Conservation (phyloP, 2,888 invertebrate genomes). For the Chymomyza amoena region DNA sequence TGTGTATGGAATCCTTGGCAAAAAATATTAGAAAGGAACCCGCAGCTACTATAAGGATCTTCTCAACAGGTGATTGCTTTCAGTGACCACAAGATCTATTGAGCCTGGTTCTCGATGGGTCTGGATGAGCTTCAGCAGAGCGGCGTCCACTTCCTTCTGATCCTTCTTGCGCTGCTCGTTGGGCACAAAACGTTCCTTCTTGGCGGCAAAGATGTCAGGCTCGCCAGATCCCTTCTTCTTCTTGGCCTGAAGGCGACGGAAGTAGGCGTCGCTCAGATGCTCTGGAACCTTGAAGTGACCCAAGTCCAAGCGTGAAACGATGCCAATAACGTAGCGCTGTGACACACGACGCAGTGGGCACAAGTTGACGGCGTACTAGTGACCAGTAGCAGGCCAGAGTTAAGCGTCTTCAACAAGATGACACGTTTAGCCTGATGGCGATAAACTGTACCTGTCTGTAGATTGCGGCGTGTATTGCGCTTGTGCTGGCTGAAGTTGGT, state of each 20-base stretch:
- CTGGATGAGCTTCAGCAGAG: slow-evolving; percentile 89
- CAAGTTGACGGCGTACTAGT: slow-evolving; percentile 96
- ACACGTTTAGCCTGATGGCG: slow-evolving; percentile 98
- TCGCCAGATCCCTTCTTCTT: slow-evolving; percentile 92
- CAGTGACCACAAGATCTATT: too few relatives aligned
- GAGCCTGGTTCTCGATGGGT: too few relatives aligned
- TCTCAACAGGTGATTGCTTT: too few relatives aligned
- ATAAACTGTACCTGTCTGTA: slow-evolving; percentile 95
- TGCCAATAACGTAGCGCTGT: slow-evolving; percentile 97
- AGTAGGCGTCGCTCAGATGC: slow-evolving; percentile 94
- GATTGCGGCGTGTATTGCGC: slow-evolving; percentile 85
- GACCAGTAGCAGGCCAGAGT: slow-evolving; percentile 93
- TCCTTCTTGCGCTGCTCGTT: slow-evolving; percentile 93
- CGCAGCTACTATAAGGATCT: too few relatives aligned
- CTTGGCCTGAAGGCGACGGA: slow-evolving; percentile 85
- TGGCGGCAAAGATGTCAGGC: slow-evolving; percentile 96
- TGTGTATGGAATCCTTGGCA: too few relatives aligned
- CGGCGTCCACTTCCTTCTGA: too few relatives aligned
- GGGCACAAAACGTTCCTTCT: slow-evolving; percentile 94
- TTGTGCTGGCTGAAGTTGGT: too few relatives aligned
- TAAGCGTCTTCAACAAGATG: slow-evolving; percentile 92
- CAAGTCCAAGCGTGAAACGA: slow-evolving; percentile 92
- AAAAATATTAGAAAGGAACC: too few relatives aligned
- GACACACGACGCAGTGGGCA: slow-evolving; percentile 97
- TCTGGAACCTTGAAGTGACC: slow-evolving; percentile 89